Percentiles rank a stretch among this genome's conserved stretches.
Evolutionary conservation across 1,140 invertebrate genomes (phyloP).

Genomic region (Augochlora pura): DNA sequence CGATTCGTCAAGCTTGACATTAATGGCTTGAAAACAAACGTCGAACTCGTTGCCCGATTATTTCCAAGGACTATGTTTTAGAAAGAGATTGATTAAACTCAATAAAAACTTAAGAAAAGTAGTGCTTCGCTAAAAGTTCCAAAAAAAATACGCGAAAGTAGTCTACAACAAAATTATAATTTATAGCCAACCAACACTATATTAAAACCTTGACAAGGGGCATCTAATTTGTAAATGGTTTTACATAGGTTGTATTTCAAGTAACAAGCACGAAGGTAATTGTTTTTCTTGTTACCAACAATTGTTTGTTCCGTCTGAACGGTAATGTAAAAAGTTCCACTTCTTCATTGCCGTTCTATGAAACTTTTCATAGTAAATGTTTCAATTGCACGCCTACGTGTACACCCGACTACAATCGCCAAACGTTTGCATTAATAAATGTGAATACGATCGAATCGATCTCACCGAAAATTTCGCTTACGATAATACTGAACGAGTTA

Average conservation of each 20-base stretch:
- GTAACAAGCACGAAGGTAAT: constrained; percentile 31
- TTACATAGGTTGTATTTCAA: constrained; percentile 49
- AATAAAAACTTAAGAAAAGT: too few species aligned
- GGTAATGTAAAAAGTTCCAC: neutral
- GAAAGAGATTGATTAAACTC: too few species aligned
- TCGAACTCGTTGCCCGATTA: neutral
- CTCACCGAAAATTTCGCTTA: too few species aligned
- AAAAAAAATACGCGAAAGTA: neutral
- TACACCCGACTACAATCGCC: too few species aligned
- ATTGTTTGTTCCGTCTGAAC: neutral
- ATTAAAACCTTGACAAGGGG: too few species aligned
- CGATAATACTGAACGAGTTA: too few species aligned
- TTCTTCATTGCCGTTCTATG: too few species aligned
- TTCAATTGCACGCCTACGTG: too few species aligned
- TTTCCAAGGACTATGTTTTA: neutral
- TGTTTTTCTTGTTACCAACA: neutral
- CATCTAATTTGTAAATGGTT: constrained; percentile 12
- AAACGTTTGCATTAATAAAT: too few species aligned
- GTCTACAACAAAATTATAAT: neutral
- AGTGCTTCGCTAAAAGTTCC: neutral
- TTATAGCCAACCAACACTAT: neutral
- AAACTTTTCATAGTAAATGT: too few species aligned
- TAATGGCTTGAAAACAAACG: neutral
- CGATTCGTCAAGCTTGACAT: constrained; percentile 1
- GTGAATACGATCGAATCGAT: too few species aligned